These are phyloP conservation scores for Drosophila novamexicana DNA, from an alignment of 1,140 invertebrate genomes.

Conservation along the genomic window DNA sequence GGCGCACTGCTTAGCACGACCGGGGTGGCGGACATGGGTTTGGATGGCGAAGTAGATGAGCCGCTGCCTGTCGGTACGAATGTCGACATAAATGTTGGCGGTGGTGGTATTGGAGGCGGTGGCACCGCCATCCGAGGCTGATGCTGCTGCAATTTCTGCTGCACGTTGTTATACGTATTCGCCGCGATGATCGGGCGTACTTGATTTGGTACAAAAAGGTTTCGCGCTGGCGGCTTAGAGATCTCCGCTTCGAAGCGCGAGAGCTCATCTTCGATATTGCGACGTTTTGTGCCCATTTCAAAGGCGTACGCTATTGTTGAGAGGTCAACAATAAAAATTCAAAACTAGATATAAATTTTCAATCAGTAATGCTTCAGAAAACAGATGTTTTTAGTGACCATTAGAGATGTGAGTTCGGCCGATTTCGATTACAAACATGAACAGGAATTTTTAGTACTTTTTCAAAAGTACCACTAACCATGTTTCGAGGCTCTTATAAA, in stretches of 20 bases:
- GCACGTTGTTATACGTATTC: constrained; percentile 88
- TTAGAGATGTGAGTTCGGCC: neutral
- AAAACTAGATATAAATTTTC: constrained; percentile 31
- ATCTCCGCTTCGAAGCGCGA: constrained; percentile 95
- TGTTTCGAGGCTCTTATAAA: too few species aligned
- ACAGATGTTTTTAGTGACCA: constrained; percentile 37
- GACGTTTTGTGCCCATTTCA: constrained; percentile 79
- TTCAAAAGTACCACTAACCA: too few species aligned
- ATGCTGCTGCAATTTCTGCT: constrained; percentile 86
- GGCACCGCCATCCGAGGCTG: constrained; percentile 83
- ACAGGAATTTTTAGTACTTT: too few species aligned
- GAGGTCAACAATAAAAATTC: neutral
- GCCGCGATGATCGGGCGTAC: constrained; percentile 88
- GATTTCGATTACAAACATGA: neutral
- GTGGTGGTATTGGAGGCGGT: constrained; percentile 85
- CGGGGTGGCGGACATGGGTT: constrained; percentile 85
- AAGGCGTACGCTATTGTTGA: neutral
- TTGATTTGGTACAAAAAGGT: constrained; percentile 85
- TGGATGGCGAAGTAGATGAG: constrained; percentile 41
- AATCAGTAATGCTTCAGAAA: constrained; percentile 40
- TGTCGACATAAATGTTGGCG: constrained; percentile 81
- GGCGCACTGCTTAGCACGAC: constrained; percentile 87
- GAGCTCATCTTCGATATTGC: constrained; percentile 92
- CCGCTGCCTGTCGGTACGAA: constrained; percentile 85
- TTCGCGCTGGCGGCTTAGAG: constrained; percentile 85